Percentiles rank a stretch among this genome's conserved stretches.
phyloP scores from a whole-genome alignment of 2,797 vertebrate genomes.

The Halcyon badia region DNA sequence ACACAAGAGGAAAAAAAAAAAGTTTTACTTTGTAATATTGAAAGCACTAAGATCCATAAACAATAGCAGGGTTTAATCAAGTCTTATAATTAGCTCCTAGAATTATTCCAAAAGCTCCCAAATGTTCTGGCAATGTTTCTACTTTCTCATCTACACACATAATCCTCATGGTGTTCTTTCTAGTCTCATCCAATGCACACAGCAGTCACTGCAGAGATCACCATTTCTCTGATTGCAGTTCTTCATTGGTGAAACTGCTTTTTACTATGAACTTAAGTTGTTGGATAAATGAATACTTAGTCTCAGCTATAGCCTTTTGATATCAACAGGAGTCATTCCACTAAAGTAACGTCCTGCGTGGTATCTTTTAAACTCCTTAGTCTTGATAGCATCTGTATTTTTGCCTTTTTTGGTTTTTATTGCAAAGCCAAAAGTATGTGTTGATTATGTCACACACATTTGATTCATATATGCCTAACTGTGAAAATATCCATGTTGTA shows the following conservation, averaged over 20 bases:
- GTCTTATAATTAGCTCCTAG: slow-evolving; percentile 27
- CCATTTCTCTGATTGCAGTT: background rate
- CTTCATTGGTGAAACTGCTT: background rate
- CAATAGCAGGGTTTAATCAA: slow-evolving; percentile 56
- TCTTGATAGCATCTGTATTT: background rate
- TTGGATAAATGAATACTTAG: background rate
- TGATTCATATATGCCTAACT: background rate
- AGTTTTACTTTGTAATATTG: slow-evolving; percentile 3
- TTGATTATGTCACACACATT: background rate
- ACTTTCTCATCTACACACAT: background rate
- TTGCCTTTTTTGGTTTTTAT: background rate
- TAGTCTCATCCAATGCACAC: background rate
- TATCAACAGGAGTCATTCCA: background rate
- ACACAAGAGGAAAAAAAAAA: background rate
- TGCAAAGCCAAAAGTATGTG: background rate
- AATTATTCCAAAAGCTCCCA: background rate
- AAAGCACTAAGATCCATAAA: slow-evolving; percentile 39
- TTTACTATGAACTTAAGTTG: background rate
- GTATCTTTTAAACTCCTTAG: background rate
- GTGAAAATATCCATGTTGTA: background rate
- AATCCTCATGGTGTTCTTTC: rapidly evolving
- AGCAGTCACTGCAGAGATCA: background rate
- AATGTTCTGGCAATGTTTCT: background rate
- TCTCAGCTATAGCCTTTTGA: background rate
- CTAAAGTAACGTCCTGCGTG: background rate